Evolutionary conservation across 2,113 vertebrate genomes (phyloP), one percentile per base, ranked within the genome.

Genomic region (Speoplatyrhinus poulsoni): DNA sequence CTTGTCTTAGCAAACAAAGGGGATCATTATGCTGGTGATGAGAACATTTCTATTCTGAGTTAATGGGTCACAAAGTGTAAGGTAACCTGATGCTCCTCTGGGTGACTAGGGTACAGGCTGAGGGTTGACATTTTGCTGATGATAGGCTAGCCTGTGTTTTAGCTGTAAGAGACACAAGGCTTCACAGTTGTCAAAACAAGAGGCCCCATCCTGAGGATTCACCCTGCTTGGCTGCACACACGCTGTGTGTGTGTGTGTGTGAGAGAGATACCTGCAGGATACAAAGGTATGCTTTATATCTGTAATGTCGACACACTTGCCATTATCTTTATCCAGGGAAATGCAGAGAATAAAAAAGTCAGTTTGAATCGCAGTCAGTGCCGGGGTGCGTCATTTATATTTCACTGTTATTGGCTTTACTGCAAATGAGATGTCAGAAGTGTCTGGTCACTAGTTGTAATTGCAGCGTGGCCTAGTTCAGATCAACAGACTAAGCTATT

Each of bases 161-260:
- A 82, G 88, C 86, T 90, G 85, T 86, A 90, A 92, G 84, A 86
- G 86, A 92, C 85, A 87, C 88, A 80, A 71, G 79, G 79, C 85
- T 88, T 88, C 87, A 84, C 73, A 81, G 85, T 87, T 93, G 89
- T 91, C 90, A 91, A 92, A 93, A 92, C 90, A 92, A 88, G 79
- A 84, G 83, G 79, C 81, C 74, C 73, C 72, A 52, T 85, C 86
- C 84, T 80, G 73, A 79, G 77, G 80, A 81, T 88, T 90, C 87
- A 90, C 75, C 60, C 76, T 3, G 73, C 70, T 69, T 46, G 70
- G 62, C 75, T 76, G 73, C 62, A 72, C 82, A 81, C 80, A 72
- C 66, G 62, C 70, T 71, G 15, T 56, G 1, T 46, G 16, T 59
- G 26, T 59, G 6, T 19, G 46, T 47, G 3, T 32, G 41, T 26